phyloP scores from a whole-genome alignment of 2,888 invertebrate species.

The Gastrophysa polygoni region DNA sequence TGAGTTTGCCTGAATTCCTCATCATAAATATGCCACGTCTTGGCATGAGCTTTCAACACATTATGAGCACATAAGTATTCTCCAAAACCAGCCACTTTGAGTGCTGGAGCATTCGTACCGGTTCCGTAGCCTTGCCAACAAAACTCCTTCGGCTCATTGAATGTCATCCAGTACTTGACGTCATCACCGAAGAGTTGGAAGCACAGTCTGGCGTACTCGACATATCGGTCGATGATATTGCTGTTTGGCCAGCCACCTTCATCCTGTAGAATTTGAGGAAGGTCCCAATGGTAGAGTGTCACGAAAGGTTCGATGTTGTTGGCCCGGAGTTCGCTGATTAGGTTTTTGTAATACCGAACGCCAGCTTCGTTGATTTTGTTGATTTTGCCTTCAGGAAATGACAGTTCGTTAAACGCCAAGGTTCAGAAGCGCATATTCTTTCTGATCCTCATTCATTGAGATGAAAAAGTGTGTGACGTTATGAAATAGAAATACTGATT shows the following conservation, averaged over 20 bases:
- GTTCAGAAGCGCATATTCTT: too few species aligned
- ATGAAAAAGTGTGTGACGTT: too few species aligned
- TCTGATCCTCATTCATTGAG: too few species aligned
- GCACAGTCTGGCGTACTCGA: slow-evolving; percentile 40
- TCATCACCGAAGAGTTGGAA: slow-evolving; percentile 40
- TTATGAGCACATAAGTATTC: slow-evolving; percentile 66
- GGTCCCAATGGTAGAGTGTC: slow-evolving; percentile 64
- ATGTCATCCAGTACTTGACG: slow-evolving; percentile 44
- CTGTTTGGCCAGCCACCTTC: slow-evolving; percentile 39
- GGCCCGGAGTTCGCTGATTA: slow-evolving; percentile 54
- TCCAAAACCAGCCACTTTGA: slow-evolving; percentile 9
- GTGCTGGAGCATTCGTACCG: slow-evolving; percentile 14
- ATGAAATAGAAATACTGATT: too few species aligned
- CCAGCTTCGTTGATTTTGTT: slow-evolving; percentile 71
- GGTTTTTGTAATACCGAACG: slow-evolving; percentile 56
- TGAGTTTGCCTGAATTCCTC: slow-evolving; percentile 51
- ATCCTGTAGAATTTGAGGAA: slow-evolving; percentile 55
- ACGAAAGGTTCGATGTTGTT: slow-evolving; percentile 63
- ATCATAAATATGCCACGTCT: slow-evolving; percentile 55
- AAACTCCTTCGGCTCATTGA: slow-evolving; percentile 40
- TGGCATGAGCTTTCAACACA: slow-evolving; percentile 58
- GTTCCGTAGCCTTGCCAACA: slow-evolving; percentile 33
- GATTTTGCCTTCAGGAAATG: slow-evolving; percentile 59
- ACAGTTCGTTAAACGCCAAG: too few species aligned
- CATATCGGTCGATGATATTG: slow-evolving; percentile 34